Evolutionary conservation across 2,888 invertebrate genomes (phyloP).

Genomic region (Fragum sueziense): DNA sequence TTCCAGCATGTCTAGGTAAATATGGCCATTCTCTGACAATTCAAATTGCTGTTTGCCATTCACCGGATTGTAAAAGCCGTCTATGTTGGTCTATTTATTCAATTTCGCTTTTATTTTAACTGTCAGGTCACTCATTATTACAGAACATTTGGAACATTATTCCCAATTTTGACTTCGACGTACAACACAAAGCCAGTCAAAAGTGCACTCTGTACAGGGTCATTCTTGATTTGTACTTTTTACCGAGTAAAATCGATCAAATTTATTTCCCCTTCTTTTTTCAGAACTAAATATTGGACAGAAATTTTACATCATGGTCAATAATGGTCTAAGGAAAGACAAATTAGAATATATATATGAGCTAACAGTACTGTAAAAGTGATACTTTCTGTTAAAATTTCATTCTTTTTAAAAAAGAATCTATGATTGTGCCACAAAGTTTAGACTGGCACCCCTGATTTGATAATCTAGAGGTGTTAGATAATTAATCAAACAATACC

Average conservation of each 20-base stretch:
- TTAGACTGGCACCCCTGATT: too few relatives aligned
- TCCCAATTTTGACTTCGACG: background rate
- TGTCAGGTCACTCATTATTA: slow-evolving; percentile 13
- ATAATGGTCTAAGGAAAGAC: too few relatives aligned
- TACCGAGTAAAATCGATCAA: too few relatives aligned
- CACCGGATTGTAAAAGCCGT: slow-evolving; percentile 14
- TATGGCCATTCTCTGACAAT: slow-evolving; percentile 6
- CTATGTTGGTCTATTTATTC: background rate
- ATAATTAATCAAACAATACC: background rate
- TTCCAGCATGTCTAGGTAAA: slow-evolving; percentile 14
- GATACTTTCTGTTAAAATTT: too few relatives aligned
- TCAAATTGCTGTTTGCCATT: slow-evolving; percentile 15
- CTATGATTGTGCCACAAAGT: too few relatives aligned
- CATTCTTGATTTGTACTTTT: background rate
- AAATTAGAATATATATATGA: too few relatives aligned
- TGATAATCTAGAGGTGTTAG: background rate
- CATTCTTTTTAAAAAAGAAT: too few relatives aligned
- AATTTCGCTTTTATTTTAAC: background rate
- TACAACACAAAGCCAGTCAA: background rate
- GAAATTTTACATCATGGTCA: too few relatives aligned
- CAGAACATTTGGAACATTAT: slow-evolving; percentile 8
- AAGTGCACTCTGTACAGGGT: background rate
- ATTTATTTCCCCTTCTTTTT: too few relatives aligned
- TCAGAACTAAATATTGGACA: too few relatives aligned
- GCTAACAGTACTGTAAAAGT: too few relatives aligned